Evolutionary conservation across 2,888 invertebrate genomes (phyloP), one percentile per base, ranked within the genome.

Genomic region (Rhagonycha lutea): DNA sequence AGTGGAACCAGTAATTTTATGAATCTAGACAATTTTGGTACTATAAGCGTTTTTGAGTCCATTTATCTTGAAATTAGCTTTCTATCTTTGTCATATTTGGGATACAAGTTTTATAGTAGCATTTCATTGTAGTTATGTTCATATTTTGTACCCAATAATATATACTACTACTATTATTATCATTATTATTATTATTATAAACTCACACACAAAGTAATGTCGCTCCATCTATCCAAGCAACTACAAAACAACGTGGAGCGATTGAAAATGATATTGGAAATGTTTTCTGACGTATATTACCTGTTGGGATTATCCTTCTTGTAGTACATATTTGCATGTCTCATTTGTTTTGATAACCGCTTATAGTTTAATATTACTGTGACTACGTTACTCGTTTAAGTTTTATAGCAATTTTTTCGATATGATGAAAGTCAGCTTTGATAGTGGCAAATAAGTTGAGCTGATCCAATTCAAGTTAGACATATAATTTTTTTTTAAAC

Each of bases 1-100:
- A 90, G 84, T 90, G 90, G 90, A 89, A 88, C 82, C 86, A 85
- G 82, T 86, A 86, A 79, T 69, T 79, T 70, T 74, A 70, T 79
- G 71, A 73, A 75, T 76, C 74, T 71, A 75, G 76, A 77, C 73
- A 76, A 79, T 80, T 78, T 77, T 47, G 76, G 75, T 85, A 85
- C 85, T 85, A 85, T 86, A 85, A 86, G 85, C 85, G 85, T 82
- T 83, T 81, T 82, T 83, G 84, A 85, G 85, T 85, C 85, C 85
- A 85, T 80, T 83, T 83, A 83, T 84, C 83, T 84, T 81, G 85
- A 86, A 85, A 82, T 84, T 86, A 85, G 85, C 85, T 85, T 86
- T 75, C 82, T 83, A 83, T 83, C 82, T 84, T 86, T 85, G 86
- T 86, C 85, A 87, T 86, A 85, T 86, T 86, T 86, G 84, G 84